Percentiles rank a stretch among this genome's conserved stretches.
Conservation (phyloP, 2,113 vertebrate species). For the Illadopsis cleaveri region DNA sequence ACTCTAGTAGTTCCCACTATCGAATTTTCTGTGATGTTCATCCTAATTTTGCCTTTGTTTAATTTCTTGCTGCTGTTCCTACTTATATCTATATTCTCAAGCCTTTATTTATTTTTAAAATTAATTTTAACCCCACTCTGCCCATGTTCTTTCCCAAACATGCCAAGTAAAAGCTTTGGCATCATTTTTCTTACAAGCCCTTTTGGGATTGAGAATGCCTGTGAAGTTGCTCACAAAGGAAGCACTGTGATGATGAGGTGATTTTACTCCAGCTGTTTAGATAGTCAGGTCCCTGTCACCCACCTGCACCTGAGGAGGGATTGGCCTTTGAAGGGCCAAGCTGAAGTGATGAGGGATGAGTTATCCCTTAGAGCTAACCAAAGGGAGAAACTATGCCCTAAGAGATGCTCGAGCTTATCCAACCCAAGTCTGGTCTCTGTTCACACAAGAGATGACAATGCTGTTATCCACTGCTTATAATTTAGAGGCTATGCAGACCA, state of each 20-base stretch:
- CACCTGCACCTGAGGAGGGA: neutral
- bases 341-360: accelerated
- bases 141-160: neutral
- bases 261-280: neutral
- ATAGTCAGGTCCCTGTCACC: neutral
- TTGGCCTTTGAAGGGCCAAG: neutral
- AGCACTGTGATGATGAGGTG: neutral
- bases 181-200: neutral
- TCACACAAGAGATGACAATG: neutral
- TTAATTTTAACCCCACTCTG: neutral
- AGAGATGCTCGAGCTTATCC: neutral
- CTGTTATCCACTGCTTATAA: neutral
- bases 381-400: neutral
- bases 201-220: neutral
- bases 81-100: neutral
- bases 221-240: neutral
- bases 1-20: neutral
- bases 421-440: neutral
- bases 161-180: neutral
- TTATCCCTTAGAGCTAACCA: neutral
- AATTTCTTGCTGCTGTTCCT: neutral
- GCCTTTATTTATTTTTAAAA: neutral
- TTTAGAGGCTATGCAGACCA: neutral
- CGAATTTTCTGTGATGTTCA: neutral
- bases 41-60: neutral